phyloP scores from a whole-genome alignment of 2,888 invertebrate species.

The Leptinotarsa rubiginosa region DNA sequence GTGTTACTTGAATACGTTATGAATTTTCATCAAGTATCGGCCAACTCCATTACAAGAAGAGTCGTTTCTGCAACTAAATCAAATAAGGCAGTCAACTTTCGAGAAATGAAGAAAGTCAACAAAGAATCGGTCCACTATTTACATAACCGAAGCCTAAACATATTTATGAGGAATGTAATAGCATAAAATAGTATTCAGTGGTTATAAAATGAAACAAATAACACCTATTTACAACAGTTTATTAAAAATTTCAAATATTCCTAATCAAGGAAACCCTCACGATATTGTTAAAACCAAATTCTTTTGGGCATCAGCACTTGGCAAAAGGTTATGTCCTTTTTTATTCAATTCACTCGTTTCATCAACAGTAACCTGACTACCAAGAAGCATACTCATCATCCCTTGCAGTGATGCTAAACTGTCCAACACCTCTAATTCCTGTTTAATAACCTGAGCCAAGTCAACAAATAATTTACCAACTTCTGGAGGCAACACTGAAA shows the following conservation, averaged over 20 bases:
- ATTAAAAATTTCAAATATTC: slow-evolving; percentile 16
- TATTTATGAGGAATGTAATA: no score
- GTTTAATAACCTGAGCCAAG: slow-evolving; percentile 73
- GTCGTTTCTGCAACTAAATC: no score
- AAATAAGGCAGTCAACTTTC: no score
- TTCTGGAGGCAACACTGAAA: slow-evolving; percentile 74
- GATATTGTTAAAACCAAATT: slow-evolving; percentile 72
- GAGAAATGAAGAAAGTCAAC: no score
- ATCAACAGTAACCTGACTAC: slow-evolving; percentile 67
- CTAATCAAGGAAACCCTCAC: slow-evolving; percentile 31
- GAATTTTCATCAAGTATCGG: no score
- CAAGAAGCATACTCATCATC: slow-evolving; percentile 74
- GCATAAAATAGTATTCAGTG: no score
- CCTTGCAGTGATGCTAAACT: slow-evolving; percentile 77
- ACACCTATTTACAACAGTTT: neutral
- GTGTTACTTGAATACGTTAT: no score
- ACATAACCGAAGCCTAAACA: no score
- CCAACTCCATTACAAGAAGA: no score
- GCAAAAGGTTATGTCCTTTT: slow-evolving; percentile 53
- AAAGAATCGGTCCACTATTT: no score
- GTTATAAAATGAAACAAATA: no score
- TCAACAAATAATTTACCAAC: slow-evolving; percentile 73
- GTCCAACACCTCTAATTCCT: slow-evolving; percentile 77
- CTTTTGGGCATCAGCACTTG: slow-evolving; percentile 68
- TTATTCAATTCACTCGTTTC: slow-evolving; percentile 58